These are phyloP conservation scores for Clupea harengus DNA, from an alignment of 2,113 vertebrate species.

Conservation along the genomic window DNA sequence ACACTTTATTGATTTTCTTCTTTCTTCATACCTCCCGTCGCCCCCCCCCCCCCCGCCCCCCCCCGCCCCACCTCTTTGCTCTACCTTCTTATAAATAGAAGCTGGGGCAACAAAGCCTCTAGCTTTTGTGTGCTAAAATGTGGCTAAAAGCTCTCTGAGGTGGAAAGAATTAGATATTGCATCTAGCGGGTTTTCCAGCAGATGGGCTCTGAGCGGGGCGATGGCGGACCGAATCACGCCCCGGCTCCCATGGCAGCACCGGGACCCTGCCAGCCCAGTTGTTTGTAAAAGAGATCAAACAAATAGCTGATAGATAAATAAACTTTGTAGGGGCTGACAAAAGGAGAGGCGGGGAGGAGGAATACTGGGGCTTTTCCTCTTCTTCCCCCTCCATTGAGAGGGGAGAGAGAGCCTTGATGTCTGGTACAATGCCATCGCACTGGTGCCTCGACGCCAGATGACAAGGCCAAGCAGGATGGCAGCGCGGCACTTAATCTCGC, in stretches of 20 bases:
- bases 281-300: slow-evolving; percentile 73
- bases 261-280: slow-evolving; percentile 38
- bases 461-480: slow-evolving; percentile 51
- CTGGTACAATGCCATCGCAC: slow-evolving; percentile 56
- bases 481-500: slow-evolving; percentile 58
- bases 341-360: background rate
- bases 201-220: slow-evolving; percentile 58
- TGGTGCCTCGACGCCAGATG: slow-evolving; percentile 49
- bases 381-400: slow-evolving; percentile 44
- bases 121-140: slow-evolving; percentile 97
- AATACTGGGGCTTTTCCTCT: slow-evolving; percentile 25
- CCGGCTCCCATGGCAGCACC: slow-evolving; percentile 25
- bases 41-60: background rate
- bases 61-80: background rate
- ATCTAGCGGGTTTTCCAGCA: slow-evolving; percentile 72
- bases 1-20: slow-evolving; percentile 93
- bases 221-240: slow-evolving; percentile 54
- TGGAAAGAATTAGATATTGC: slow-evolving; percentile 89
- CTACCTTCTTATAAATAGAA: slow-evolving; percentile 90
- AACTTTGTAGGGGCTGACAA: slow-evolving; percentile 58
- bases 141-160: slow-evolving; percentile 89
- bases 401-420: slow-evolving; percentile 43
- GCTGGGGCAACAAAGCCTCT: slow-evolving; percentile 87
- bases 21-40: slow-evolving; percentile 56
- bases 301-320: slow-evolving; percentile 70